Percentiles rank a stretch among this genome's conserved stretches.
Conservation (phyloP, 2,113 vertebrate genomes). For the Alligator mississippiensis region DNA sequence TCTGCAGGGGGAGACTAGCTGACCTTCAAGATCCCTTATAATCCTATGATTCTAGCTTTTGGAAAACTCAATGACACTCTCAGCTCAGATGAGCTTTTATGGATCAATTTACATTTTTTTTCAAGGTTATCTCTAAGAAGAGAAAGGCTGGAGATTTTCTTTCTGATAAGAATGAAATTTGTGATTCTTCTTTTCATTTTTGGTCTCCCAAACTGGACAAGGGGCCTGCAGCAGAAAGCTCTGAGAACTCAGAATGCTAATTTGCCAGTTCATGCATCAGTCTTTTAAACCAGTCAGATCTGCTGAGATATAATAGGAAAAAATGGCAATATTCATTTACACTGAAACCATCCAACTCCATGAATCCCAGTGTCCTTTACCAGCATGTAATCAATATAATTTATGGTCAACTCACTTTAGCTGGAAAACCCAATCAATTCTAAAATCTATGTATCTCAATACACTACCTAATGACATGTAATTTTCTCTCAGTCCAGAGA, state of each 20-base stretch:
- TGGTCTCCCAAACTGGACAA: neutral
- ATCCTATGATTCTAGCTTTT: neutral
- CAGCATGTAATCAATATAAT: neutral
- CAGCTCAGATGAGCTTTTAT: neutral
- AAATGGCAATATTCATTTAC: neutral
- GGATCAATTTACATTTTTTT: neutral
- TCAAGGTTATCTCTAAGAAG: neutral
- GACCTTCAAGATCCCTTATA: neutral
- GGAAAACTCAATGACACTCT: neutral
- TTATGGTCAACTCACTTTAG: neutral
- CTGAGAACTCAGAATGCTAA: neutral
- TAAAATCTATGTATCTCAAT: neutral
- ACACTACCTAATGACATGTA: fast-evolving
- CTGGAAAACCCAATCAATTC: neutral
- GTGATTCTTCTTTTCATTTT: neutral
- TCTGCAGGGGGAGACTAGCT: neutral
- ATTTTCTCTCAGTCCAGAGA: fast-evolving
- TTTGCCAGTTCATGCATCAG: neutral
- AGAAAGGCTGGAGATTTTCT: neutral
- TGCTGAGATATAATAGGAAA: fast-evolving
- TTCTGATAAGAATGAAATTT: neutral
- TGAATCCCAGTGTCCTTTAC: neutral
- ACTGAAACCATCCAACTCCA: neutral
- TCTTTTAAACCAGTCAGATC: neutral
- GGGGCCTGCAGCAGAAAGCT: neutral